Conservation (phyloP, 2,888 invertebrate genomes). For the Alloplasta piceator region DNA sequence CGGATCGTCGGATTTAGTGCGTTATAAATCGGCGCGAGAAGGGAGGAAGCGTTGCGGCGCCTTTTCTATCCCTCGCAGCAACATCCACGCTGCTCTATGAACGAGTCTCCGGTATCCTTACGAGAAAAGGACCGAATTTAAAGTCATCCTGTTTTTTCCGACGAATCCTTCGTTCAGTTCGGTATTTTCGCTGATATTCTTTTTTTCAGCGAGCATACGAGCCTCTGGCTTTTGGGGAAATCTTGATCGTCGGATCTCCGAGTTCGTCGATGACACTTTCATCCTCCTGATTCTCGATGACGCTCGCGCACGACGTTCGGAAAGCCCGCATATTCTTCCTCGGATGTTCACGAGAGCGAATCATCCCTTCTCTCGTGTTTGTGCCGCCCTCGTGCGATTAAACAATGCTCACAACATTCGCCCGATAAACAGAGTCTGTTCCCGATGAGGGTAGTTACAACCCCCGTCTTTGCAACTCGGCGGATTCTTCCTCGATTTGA, state of each 20-base stretch:
- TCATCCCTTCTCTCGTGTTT: slow-evolving; percentile 68
- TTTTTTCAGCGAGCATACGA: slow-evolving; percentile 18
- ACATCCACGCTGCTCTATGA: slow-evolving; percentile 48
- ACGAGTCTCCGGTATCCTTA: too few relatives aligned
- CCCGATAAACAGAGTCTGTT: slow-evolving; percentile 75
- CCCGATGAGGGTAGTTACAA: slow-evolving; percentile 50
- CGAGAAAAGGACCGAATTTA: too few relatives aligned
- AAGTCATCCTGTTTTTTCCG: too few relatives aligned
- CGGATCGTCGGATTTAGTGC: slow-evolving; percentile 78
- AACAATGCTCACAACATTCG: slow-evolving; percentile 71
- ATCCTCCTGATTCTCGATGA: slow-evolving; percentile 36
- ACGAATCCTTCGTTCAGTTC: too few relatives aligned
- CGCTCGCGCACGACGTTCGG: slow-evolving; percentile 78
- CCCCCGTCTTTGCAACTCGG: neutral
- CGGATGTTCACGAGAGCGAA: slow-evolving; percentile 44
- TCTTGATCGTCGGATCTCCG: slow-evolving; percentile 73
- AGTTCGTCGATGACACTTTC: slow-evolving; percentile 1
- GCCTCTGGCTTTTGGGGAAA: slow-evolving; percentile 37
- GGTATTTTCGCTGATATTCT: slow-evolving; percentile 21
- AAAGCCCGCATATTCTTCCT: slow-evolving; percentile 73
- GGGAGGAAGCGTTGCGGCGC: slow-evolving; percentile 75
- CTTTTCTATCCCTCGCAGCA: slow-evolving; percentile 65
- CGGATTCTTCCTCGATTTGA: slow-evolving; percentile 3
- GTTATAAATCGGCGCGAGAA: slow-evolving; percentile 77
- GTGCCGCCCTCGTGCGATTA: slow-evolving; percentile 51